Percentiles rank a stretch among this genome's conserved stretches.
phyloP scores from a whole-genome alignment of 2,797 vertebrate species.

The Bovichtus diacanthus region DNA sequence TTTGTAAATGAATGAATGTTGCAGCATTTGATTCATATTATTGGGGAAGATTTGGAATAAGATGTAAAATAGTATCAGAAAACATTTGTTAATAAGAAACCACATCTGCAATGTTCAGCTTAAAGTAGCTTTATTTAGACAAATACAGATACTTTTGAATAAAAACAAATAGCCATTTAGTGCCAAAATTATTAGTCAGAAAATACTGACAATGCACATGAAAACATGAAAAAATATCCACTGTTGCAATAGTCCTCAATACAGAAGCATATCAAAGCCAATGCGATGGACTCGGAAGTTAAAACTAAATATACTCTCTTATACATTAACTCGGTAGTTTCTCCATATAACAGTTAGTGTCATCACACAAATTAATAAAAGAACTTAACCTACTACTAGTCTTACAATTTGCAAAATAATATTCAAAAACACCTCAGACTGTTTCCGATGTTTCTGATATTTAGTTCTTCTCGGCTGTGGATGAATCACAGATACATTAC shows the following conservation, averaged over 20 bases:
- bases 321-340: not conserved
- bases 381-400: not conserved
- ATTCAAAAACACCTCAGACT: not conserved
- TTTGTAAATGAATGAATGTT: constrained; percentile 30
- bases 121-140: constrained; percentile 64
- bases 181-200: constrained; percentile 5
- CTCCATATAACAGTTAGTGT: not conserved
- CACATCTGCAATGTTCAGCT: constrained; percentile 1
- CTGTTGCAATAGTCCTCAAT: not conserved
- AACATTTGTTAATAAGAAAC: not conserved
- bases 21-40: constrained; percentile 4
- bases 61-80: not conserved
- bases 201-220: constrained; percentile 53
- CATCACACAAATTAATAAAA: not conserved
- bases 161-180: constrained; percentile 41
- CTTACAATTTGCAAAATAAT: not conserved
- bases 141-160: constrained; percentile 48
- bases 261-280: constrained; percentile 30
- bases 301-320: not conserved
- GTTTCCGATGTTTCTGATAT: not conserved
- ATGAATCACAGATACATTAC: constrained; percentile 11
- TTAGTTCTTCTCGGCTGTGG: not conserved
- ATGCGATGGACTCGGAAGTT: not conserved
- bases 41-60: not conserved
- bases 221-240: constrained; percentile 21